Evolutionary conservation across 2,888 invertebrate species (phyloP).

Genomic region (Halictus quadricinctus): DNA sequence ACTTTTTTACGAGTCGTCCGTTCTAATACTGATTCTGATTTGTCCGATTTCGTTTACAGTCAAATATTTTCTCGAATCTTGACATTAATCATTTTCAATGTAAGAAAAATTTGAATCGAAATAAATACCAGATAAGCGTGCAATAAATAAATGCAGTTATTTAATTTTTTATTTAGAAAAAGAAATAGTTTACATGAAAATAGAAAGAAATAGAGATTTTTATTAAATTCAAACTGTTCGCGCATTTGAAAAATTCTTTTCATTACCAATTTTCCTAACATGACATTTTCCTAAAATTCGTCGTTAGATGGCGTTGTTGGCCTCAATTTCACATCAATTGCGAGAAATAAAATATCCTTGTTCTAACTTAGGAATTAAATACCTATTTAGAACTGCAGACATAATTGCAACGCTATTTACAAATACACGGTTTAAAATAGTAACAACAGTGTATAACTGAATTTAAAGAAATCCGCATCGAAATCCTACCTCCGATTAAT

Average conservation of each 20-base stretch:
- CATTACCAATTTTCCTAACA: not conserved
- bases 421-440: not conserved
- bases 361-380: not conserved
- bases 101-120: not conserved
- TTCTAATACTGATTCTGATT: not conserved
- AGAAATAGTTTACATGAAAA: not conserved
- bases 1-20: not conserved
- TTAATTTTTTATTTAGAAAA: not conserved
- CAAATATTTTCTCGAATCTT: not conserved
- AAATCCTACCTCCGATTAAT: not conserved
- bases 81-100: not conserved
- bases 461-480: not conserved
- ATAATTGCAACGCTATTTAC: not conserved
- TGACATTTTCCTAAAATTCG: not conserved
- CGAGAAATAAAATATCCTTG: not conserved
- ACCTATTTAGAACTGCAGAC: not conserved
- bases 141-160: not conserved
- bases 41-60: not conserved
- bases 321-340: not conserved
- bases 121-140: not conserved
- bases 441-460: not conserved
- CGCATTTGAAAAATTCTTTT: not conserved
- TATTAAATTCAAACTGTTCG: not conserved
- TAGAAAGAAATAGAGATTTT: not conserved
- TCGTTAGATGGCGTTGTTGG: slow-evolving; percentile 15